Percentiles rank a stretch among this genome's conserved stretches.
These are phyloP conservation scores for Drosophila mimica DNA, from an alignment of 2,888 invertebrate species.

Conservation along the genomic window DNA sequence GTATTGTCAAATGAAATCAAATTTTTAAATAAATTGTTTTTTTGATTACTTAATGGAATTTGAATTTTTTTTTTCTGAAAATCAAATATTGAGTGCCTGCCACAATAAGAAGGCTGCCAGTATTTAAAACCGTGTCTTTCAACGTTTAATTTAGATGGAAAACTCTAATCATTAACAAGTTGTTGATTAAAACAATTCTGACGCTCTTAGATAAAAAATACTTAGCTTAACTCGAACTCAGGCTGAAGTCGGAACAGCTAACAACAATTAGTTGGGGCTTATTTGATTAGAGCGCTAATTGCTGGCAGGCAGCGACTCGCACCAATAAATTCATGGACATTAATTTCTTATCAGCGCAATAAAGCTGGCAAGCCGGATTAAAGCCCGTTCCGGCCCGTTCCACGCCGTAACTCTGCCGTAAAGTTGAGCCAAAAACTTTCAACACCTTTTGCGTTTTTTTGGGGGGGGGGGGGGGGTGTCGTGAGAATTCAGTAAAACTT, in stretches of 20 bases:
- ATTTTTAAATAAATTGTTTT: not conserved
- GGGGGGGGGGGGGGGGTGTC: slow-evolving; percentile 1
- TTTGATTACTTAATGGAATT: not conserved
- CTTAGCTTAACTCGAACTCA: not conserved
- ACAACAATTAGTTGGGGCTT: slow-evolving; percentile 63
- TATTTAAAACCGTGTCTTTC: not conserved
- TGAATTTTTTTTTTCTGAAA: not conserved
- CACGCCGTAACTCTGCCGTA: slow-evolving; percentile 16
- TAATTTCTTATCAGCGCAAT: slow-evolving; percentile 74
- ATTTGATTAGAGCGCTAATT: slow-evolving; percentile 72
- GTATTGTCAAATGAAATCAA: not conserved
- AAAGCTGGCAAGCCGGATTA: slow-evolving; percentile 70
- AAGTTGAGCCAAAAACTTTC: slow-evolving; percentile 53
- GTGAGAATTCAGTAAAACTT: slow-evolving; percentile 62
- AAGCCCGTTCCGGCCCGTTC: slow-evolving; percentile 41
- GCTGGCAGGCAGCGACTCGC: slow-evolving; percentile 55
- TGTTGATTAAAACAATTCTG: not conserved
- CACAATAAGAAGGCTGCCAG: rapidly evolving
- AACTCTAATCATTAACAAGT: not conserved
- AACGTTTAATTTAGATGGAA: not conserved
- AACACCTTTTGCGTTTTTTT: slow-evolving; percentile 42
- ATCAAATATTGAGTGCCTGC: not conserved
- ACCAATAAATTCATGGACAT: slow-evolving; percentile 73
- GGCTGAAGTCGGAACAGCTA: not conserved
- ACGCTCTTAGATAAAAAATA: not conserved